A percentile compares a stretch with the other conserved stretches of the same genome.
phyloP scores from a whole-genome alignment of 1,140 invertebrate species.

The Phthorimaea operculella region DNA sequence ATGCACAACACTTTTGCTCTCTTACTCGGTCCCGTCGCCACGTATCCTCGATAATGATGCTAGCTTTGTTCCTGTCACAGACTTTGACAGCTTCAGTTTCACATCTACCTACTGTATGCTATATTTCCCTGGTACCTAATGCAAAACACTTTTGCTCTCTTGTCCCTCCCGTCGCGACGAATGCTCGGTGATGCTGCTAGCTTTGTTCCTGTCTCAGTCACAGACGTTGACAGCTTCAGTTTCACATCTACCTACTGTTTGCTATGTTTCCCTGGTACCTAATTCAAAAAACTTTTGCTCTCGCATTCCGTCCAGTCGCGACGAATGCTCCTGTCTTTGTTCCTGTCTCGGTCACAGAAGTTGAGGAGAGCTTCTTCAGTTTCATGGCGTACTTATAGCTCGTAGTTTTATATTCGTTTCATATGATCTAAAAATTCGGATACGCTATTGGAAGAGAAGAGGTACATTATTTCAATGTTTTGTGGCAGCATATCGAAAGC shows the following conservation, averaged over 20 bases:
- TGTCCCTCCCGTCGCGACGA: constrained; percentile 27
- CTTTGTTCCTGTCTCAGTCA: constrained; percentile 25
- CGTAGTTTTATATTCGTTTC: too few relatives aligned
- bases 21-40: constrained; percentile 23
- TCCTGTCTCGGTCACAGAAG: constrained; percentile 11
- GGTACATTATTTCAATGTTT: too few relatives aligned
- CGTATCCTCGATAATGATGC: constrained; percentile 30
- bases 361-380: not conserved
- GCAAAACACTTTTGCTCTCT: constrained; percentile 20
- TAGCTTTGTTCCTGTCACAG: constrained; percentile 31
- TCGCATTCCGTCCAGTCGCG: constrained; percentile 24
- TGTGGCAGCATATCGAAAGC: too few relatives aligned
- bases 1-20: constrained; percentile 15
- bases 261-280: constrained; percentile 1
- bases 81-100: too few relatives aligned
- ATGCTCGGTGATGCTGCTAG: constrained; percentile 30
- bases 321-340: constrained; percentile 37
- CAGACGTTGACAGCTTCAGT: not conserved
- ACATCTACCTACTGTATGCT: too few relatives aligned
- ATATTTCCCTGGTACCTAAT: constrained; percentile 12
- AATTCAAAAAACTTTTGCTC: constrained; percentile 24
- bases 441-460: too few relatives aligned
- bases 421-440: too few relatives aligned
- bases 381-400: not conserved
- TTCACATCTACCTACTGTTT: too few relatives aligned